These are phyloP conservation scores for Laothoe populi DNA, from an alignment of 2,888 invertebrate genomes.

Conservation along the genomic window DNA sequence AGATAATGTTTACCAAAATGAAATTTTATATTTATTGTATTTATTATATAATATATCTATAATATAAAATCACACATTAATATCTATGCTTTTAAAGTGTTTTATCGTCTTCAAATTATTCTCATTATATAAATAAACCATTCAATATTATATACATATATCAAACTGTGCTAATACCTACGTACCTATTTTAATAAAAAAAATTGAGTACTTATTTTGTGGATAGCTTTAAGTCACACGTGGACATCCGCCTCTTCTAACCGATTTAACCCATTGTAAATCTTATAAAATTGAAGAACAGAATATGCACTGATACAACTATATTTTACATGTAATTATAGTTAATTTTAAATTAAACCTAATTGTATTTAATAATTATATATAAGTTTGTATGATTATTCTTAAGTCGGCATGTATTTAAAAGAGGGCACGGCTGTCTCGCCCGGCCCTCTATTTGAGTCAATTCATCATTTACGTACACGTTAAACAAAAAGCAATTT, in stretches of 20 bases:
- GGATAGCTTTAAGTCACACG: slow-evolving; percentile 30
- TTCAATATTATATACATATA: slow-evolving; percentile 40
- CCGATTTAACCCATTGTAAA: slow-evolving; percentile 19
- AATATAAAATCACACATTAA: slow-evolving; percentile 57
- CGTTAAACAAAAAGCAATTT: slow-evolving; percentile 72
- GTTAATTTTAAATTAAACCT: slow-evolving; percentile 67
- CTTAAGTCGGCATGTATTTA: slow-evolving; percentile 53
- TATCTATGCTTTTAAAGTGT: slow-evolving; percentile 65
- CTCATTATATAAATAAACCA: slow-evolving; percentile 41
- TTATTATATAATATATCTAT: slow-evolving; percentile 43
- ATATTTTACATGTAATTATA: slow-evolving; percentile 74
- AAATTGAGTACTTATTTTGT: slow-evolving; percentile 24
- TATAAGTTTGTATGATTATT: slow-evolving; percentile 71
- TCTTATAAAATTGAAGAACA: slow-evolving; percentile 34
- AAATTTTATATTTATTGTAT: slow-evolving; percentile 36
- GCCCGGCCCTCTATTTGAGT: slow-evolving; percentile 63
- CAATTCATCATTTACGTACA: slow-evolving; percentile 67
- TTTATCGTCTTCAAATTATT: slow-evolving; percentile 44
- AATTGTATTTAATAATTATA: slow-evolving; percentile 57
- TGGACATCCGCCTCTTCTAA: slow-evolving; percentile 13
- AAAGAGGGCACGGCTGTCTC: slow-evolving; percentile 44
- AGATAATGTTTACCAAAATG: slow-evolving; percentile 39
- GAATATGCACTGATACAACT: slow-evolving; percentile 65
- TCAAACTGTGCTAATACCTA: no score
- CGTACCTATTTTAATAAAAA: background rate